A percentile compares a stretch with the other conserved stretches of the same genome.
These are phyloP conservation scores for Romanomermis culicivorax DNA, from an alignment of 2,888 invertebrate genomes.

Conservation along the genomic window DNA sequence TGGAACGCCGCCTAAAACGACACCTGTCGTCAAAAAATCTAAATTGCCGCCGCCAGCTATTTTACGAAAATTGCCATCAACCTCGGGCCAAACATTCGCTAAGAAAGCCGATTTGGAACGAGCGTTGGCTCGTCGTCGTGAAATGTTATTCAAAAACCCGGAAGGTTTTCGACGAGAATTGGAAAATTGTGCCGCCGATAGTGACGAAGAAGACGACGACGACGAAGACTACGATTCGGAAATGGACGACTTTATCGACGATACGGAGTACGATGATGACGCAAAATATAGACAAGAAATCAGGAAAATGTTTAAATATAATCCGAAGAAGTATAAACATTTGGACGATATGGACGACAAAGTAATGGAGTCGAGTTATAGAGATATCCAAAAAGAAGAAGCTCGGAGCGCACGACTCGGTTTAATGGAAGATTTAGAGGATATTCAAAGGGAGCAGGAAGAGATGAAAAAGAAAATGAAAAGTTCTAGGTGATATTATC, in stretches of 20 bases:
- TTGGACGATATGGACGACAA: constrained; percentile 21
- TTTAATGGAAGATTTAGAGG: constrained; percentile 18
- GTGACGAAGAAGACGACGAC: constrained; percentile 12
- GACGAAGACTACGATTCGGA: constrained; percentile 22
- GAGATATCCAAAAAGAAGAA: constrained; percentile 20
- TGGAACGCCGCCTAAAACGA: no score
- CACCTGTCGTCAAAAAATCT: no score
- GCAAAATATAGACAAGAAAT: not conserved
- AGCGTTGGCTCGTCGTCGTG: not conserved
- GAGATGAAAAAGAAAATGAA: not conserved
- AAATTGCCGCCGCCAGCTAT: not conserved
- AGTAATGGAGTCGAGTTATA: constrained; percentile 19
- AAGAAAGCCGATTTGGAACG: not conserved
- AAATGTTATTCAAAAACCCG: not conserved
- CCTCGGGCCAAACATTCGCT: not conserved
- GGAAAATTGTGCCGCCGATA: not conserved
- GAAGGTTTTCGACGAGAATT: not conserved
- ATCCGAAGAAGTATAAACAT: constrained; percentile 19
- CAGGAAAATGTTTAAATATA: constrained; percentile 13
- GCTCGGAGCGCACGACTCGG: constrained; percentile 19
- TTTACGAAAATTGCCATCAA: not conserved
- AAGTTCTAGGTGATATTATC: not conserved
- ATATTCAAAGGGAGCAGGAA: constrained; percentile 6
- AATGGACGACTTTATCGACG: constrained; percentile 26
- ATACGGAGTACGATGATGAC: constrained; percentile 16